Percentiles rank a stretch among this genome's conserved stretches.
phyloP scores from a whole-genome alignment of 2,888 invertebrate genomes.

The Branchipolynoe longqiensis region DNA sequence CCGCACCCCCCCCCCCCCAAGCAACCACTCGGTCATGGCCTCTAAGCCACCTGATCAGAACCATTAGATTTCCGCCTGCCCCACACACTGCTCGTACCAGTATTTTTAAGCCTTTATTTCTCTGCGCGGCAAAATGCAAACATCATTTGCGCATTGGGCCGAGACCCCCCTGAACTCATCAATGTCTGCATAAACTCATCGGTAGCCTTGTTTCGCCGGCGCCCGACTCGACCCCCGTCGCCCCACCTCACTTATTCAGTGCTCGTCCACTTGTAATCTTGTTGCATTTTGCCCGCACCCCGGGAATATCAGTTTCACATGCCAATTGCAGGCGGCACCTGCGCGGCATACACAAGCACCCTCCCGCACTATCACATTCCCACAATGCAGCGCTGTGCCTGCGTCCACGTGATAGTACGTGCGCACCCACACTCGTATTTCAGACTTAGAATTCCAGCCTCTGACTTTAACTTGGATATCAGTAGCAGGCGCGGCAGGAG shows the following conservation, averaged over 20 bases:
- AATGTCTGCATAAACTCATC: conserved; percentile 49
- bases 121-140: conserved; percentile 41
- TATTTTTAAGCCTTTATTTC: conserved; percentile 52
- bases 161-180: conserved; percentile 41
- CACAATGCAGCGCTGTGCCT: conserved; percentile 48
- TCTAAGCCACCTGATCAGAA: conserved; percentile 37
- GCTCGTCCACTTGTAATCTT: conserved; percentile 56
- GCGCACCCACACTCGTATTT: background rate
- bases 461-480: conserved; percentile 19
- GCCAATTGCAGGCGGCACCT: conserved; percentile 39
- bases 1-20: background rate
- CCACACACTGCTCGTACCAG: too few relatives aligned
- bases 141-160: conserved; percentile 55
- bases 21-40: background rate
- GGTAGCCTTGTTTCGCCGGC: conserved; percentile 42
- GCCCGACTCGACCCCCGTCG: conserved; percentile 20
- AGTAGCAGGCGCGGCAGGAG: background rate
- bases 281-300: conserved; percentile 55
- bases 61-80: conserved; percentile 33
- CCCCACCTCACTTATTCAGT: conserved; percentile 46
- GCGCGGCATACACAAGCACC: conserved; percentile 32
- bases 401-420: conserved; percentile 38
- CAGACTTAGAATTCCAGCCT: background rate
- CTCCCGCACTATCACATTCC: conserved; percentile 45
- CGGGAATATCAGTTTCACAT: conserved; percentile 56